Percentiles rank a stretch among this genome's conserved stretches.
Conservation (phyloP, 2,797 vertebrate species). For the Podargus strigoides region DNA sequence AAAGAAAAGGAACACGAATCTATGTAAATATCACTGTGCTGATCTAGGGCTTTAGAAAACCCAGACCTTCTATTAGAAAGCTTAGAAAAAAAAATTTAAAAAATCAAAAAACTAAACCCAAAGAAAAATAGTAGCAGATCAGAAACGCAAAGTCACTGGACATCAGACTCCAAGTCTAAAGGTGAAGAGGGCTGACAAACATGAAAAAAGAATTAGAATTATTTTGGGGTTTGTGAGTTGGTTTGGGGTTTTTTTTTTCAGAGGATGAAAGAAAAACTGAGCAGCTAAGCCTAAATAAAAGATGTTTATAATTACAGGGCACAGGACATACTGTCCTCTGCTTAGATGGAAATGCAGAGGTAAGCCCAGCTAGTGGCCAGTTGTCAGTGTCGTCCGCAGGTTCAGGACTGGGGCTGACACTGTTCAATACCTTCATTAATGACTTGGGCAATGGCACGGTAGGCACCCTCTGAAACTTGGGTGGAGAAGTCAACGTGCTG, state of each 20-base stretch:
- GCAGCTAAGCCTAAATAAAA: neutral
- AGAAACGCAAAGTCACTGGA: neutral
- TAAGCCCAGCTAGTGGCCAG: neutral
- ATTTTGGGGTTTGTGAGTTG: fast-evolving
- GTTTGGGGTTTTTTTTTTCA: neutral
- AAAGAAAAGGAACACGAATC: neutral
- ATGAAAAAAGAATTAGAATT: neutral
- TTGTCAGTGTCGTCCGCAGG: neutral
- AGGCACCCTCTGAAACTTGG: neutral
- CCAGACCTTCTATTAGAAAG: neutral
- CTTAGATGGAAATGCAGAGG: neutral
- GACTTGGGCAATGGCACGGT: neutral
- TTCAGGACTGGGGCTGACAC: neutral
- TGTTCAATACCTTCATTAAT: neutral
- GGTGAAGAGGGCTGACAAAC: neutral
- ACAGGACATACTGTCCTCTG: too few species aligned
- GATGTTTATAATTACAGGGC: neutral
- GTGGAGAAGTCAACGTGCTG: neutral
- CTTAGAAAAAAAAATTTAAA: neutral
- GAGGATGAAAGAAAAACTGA: neutral
- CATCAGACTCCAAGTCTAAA: neutral
- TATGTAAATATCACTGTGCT: neutral
- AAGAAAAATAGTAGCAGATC: neutral
- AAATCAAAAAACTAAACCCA: neutral
- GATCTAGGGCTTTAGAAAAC: neutral